Conservation (phyloP, 2,113 vertebrate genomes). For the Trichomycterus rosablanca region DNA sequence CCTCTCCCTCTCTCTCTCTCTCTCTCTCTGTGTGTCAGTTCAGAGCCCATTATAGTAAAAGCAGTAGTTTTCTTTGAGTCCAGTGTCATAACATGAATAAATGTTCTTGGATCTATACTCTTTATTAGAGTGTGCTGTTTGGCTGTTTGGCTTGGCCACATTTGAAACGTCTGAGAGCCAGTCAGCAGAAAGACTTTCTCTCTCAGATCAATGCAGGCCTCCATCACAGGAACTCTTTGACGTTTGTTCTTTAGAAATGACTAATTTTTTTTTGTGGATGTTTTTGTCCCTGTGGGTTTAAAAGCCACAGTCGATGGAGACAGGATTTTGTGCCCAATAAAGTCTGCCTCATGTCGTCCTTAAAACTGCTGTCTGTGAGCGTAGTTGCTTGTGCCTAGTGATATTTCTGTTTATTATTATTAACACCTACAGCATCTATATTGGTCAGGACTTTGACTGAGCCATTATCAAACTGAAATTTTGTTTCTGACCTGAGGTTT, state of each 20-base stretch:
- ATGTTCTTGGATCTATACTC: not conserved
- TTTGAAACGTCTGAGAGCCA: not conserved
- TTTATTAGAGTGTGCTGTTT: too few relatives aligned
- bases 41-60: too few relatives aligned
- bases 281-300: not conserved
- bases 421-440: too few relatives aligned
- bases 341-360: not conserved
- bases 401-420: too few relatives aligned
- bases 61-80: not conserved
- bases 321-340: not conserved
- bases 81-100: not conserved
- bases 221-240: too few relatives aligned
- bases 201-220: not conserved
- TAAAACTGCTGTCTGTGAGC: constrained; percentile 3
- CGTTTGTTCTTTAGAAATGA: too few relatives aligned
- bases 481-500: too few relatives aligned
- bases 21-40: too few relatives aligned
- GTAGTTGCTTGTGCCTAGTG: too few relatives aligned
- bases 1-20: constrained; percentile 1
- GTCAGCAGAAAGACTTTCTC: not conserved
- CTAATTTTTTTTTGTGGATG: too few relatives aligned
- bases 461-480: too few relatives aligned
- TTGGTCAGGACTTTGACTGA: too few relatives aligned
- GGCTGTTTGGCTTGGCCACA: not conserved
- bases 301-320: constrained; percentile 5